Evolutionary conservation across 2,113 vertebrate genomes (phyloP).

Genomic region (Grammomys dolichurus): DNA sequence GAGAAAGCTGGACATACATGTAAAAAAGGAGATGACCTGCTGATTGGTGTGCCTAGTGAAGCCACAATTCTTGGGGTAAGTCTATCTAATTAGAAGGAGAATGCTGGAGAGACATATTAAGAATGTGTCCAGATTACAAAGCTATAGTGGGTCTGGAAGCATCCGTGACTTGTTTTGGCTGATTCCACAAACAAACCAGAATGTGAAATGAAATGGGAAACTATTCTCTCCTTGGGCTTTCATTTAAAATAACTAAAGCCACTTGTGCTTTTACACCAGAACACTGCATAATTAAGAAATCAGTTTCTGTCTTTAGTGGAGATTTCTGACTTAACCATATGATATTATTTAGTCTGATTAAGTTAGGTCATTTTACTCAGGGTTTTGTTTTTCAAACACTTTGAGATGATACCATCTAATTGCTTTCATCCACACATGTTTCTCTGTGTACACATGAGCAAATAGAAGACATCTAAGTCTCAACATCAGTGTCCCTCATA

Average conservation of each 20-base stretch:
- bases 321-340: neutral
- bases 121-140: neutral
- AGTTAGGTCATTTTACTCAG: neutral
- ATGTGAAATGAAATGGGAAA: neutral
- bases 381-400: neutral
- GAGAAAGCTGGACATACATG: neutral
- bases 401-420: neutral
- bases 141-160: too few species aligned
- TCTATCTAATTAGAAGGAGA: neutral
- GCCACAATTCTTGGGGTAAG: slow-evolving; percentile 70
- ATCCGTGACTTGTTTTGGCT: neutral
- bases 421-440: neutral
- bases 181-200: neutral
- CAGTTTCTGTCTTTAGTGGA: neutral
- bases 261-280: neutral
- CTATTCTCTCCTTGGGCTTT: neutral
- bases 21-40: neutral
- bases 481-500: neutral
- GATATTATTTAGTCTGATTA: neutral
- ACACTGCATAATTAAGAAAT: neutral
- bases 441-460: neutral
- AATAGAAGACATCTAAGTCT: neutral
- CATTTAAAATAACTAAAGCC: neutral
- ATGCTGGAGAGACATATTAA: too few species aligned
- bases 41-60: neutral